Base-by-base conservation (phyloP, 2,113 vertebrate species). In the Paedocypris sp. region DNA sequence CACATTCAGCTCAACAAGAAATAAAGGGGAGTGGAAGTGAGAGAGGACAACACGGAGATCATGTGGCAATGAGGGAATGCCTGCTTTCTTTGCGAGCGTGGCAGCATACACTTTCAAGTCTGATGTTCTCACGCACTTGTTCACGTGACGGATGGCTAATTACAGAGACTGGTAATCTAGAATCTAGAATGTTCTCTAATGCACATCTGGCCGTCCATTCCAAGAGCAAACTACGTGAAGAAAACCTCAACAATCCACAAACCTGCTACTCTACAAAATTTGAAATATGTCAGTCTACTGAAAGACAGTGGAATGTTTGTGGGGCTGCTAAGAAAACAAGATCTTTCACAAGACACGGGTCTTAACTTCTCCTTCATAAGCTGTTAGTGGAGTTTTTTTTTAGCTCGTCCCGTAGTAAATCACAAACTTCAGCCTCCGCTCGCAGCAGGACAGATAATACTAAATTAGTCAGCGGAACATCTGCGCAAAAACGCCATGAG, bases 81-180 rank as follows among this genome's bases (percentile, higher is more conserved):
- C n/a, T n/a, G n/a, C n/a, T n/a, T n/a, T n/a, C n/a, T n/a, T n/a
- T n/a, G n/a, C n/a, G n/a, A n/a, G n/a, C n/a, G n/a, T n/a, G n/a
- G n/a, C n/a, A n/a, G n/a, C n/a, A n/a, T n/a, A n/a, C n/a, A n/a
- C n/a, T n/a, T n/a, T n/a, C n/a, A n/a, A n/a, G n/a, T n/a, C n/a
- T n/a, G 64, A 73, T 67, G 70, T 66, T 46, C 68, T 81, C 79
- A 82, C 78, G 65, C 77, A 75, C 70, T 62, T 29, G 26, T 65
- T 58, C 80, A 85, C 72, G 78, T 83, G 81, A 79, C 54, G n/a
- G 19, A 28, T n/a, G 66, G 72, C 62, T 42, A 16, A 70, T 67
- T 67, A 45, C 20, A 16, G 74, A 72, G n/a, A n/a, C n/a, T n/a
- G n/a, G n/a, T n/a, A n/a, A n/a, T n/a, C n/a, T n/a, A n/a, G 49